Percentiles rank a stretch among this genome's conserved stretches.
phyloP scores from a whole-genome alignment of 2,888 invertebrate species.

The Branchellion lobata region DNA sequence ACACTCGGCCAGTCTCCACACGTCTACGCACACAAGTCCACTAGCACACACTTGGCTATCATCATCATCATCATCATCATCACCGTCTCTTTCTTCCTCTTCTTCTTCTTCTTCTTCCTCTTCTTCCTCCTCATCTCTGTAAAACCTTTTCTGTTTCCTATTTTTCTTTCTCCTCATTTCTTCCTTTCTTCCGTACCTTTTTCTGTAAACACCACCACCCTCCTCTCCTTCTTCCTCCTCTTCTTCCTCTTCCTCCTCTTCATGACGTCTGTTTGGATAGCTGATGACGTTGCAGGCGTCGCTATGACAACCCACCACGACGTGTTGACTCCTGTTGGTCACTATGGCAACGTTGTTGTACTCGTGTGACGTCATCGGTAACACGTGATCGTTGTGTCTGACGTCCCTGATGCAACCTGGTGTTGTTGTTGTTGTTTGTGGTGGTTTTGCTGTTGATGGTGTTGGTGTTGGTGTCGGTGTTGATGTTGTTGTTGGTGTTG shows the following conservation, averaged over 20 bases:
- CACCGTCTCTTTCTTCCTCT: no score
- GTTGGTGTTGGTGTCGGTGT: no score
- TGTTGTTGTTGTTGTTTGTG: no score
- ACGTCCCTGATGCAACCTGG: constrained; percentile 75
- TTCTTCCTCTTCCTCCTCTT: neutral
- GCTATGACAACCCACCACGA: constrained; percentile 50
- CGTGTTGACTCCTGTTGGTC: constrained; percentile 50
- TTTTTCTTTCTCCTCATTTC: neutral
- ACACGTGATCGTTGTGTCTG: constrained; percentile 86
- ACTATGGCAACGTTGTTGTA: constrained; percentile 61
- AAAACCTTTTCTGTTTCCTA: no score
- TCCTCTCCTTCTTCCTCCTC: neutral
- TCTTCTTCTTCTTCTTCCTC: no score
- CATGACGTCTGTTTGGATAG: neutral
- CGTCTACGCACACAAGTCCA: constrained; percentile 87
- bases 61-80: neutral
- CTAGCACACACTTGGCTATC: constrained; percentile 44
- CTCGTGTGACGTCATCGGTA: constrained; percentile 70
- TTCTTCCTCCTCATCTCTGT: no score
- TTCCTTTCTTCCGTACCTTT: neutral
- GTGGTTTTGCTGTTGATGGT: no score
- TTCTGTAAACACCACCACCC: neutral
- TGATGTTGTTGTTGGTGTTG: no score
- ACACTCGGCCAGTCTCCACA: constrained; percentile 98
- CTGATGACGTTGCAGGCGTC: constrained; percentile 50